Evolutionary conservation across 2,888 invertebrate species (phyloP).

Genomic region (Nineta flava): DNA sequence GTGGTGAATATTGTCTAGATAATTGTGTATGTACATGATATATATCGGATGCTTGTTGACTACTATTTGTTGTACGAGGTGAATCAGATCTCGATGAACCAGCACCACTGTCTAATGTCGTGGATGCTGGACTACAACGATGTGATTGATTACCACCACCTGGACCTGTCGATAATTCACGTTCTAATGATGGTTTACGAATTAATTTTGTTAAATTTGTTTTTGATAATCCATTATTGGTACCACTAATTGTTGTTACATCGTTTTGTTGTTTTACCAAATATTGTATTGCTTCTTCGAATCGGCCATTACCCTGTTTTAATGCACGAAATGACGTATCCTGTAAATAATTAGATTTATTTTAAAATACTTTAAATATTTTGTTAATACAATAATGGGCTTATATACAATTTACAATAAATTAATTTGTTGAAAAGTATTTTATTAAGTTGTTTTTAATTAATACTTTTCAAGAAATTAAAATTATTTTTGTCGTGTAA

Average conservation of each 20-base stretch:
- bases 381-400: neutral
- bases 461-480: too few relatives aligned
- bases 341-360: constrained; percentile 30
- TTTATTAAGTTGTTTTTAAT: too few relatives aligned
- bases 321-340: constrained; percentile 50
- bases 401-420: too few relatives aligned
- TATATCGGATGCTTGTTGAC: constrained; percentile 11
- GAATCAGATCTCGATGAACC: constrained; percentile 82
- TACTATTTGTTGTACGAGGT: constrained; percentile 49
- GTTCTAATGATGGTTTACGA: constrained; percentile 76
- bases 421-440: too few relatives aligned
- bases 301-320: constrained; percentile 50
- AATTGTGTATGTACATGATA: constrained; percentile 41
- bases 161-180: constrained; percentile 51
- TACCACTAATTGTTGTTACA: constrained; percentile 13
- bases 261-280: constrained; percentile 45
- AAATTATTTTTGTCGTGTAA: too few relatives aligned
- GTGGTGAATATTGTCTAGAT: constrained; percentile 54
- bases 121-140: constrained; percentile 73
- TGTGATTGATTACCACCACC: constrained; percentile 21
- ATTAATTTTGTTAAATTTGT: constrained; percentile 56
- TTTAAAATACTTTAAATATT: neutral
- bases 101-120: constrained; percentile 75
- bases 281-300: constrained; percentile 53
- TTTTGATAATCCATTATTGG: constrained; percentile 34